Evolutionary conservation across 1,140 invertebrate species (phyloP).

Genomic region (Phymorhynchus buccinoides): DNA sequence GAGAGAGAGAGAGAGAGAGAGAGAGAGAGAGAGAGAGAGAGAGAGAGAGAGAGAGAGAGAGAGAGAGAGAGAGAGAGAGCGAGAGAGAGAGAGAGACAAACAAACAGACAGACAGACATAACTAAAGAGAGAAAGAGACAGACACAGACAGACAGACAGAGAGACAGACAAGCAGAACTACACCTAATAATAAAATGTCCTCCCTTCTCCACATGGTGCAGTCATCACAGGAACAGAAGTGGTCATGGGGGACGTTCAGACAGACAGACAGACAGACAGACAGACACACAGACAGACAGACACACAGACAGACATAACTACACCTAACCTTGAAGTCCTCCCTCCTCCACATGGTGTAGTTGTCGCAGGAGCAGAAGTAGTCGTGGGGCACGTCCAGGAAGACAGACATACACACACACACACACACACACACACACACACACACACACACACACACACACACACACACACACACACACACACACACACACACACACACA

Average conservation of each 20-base stretch:
- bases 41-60: too few species aligned
- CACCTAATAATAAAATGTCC: conserved; percentile 78
- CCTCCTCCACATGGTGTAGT: conserved; percentile 71
- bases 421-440: not conserved
- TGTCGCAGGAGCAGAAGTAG: conserved; percentile 74
- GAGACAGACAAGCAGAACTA: not conserved
- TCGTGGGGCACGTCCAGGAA: conserved; percentile 72
- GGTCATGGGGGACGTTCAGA: conserved; percentile 71
- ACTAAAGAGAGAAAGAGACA: too few species aligned
- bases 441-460: not conserved
- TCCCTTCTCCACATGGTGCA: conserved; percentile 72
- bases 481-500: not conserved
- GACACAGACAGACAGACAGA: not conserved
- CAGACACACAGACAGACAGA: not conserved
- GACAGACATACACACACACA: not conserved
- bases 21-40: too few species aligned
- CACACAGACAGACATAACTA: not conserved
- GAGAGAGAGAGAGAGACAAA: too few species aligned
- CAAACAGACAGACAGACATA: too few species aligned
- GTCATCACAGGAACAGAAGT: conserved; percentile 74
- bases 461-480: not conserved
- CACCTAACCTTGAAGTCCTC: conserved; percentile 79
- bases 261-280: too few species aligned
- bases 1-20: too few species aligned
- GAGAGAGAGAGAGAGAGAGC: too few species aligned